Evolutionary conservation across 2,888 invertebrate species (phyloP).

Genomic region (Serripes groenlandicus): DNA sequence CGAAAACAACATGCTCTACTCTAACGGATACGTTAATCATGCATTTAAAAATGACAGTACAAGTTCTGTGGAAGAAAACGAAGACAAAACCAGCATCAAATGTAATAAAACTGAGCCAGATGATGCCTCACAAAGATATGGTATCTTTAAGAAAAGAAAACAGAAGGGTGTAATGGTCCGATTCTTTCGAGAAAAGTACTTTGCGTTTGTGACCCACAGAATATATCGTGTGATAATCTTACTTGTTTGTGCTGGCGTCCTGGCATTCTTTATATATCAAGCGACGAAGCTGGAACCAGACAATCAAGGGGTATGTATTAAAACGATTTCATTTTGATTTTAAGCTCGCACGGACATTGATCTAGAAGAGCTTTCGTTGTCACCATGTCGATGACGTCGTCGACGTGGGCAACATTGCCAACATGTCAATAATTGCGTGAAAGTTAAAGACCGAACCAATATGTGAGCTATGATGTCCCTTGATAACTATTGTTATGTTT

Average conservation of each 20-base stretch:
- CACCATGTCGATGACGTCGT: neutral
- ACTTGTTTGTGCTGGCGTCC: constrained; percentile 56
- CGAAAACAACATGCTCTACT: neutral
- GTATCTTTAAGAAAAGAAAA: constrained; percentile 18
- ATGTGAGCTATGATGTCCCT: too few species aligned
- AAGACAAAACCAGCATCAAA: neutral
- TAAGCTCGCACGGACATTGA: neutral
- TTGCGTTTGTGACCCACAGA: constrained; percentile 75
- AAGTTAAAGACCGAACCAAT: too few species aligned
- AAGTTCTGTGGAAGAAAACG: neutral
- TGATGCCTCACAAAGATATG: neutral
- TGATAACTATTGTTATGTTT: too few species aligned
- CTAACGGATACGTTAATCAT: neutral
- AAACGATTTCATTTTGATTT: neutral
- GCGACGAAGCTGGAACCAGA: constrained; percentile 76
- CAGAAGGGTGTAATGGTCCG: constrained; percentile 67
- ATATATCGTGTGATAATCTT: constrained; percentile 73
- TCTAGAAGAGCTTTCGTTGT: neutral
- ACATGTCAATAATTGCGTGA: too few species aligned
- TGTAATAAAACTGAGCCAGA: neutral
- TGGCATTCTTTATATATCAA: constrained; percentile 69
- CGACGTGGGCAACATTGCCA: neutral
- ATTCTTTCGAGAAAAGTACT: constrained; percentile 77
- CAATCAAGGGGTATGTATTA: constrained; percentile 77
- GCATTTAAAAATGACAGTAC: constrained; percentile 21